Conservation (phyloP, 2,113 vertebrate species). For the Eptatretus burgeri region DNA sequence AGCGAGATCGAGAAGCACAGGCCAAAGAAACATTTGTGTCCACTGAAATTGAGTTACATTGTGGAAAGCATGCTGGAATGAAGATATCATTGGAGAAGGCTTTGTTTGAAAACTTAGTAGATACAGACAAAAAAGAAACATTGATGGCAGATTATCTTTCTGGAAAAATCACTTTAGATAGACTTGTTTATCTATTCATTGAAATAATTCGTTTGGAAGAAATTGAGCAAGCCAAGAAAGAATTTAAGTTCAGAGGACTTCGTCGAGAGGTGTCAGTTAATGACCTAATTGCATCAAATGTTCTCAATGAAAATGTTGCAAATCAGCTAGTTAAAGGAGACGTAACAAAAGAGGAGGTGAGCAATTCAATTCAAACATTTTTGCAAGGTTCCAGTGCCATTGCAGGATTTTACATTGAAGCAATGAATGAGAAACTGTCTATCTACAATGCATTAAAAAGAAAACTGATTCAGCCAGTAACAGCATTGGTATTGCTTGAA, state of each 20-base stretch:
- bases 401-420: slow-evolving; percentile 1
- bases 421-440: neutral
- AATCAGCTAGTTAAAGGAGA: neutral
- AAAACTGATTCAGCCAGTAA: neutral
- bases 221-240: slow-evolving; percentile 13
- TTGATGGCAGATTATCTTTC: slow-evolving; percentile 18
- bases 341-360: slow-evolving; percentile 35
- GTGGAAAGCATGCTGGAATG: too few species aligned
- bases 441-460: neutral
- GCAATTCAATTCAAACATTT: slow-evolving; percentile 11
- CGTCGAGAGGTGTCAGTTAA: slow-evolving; percentile 3
- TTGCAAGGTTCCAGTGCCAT: neutral
- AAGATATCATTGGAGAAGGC: slow-evolving; percentile 24
- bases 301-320: neutral
- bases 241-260: slow-evolving; percentile 5
- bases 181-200: slow-evolving; percentile 19
- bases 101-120: slow-evolving; percentile 23
- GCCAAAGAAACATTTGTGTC: too few species aligned
- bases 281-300: neutral
- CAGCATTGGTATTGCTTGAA: neutral
- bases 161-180: slow-evolving; percentile 17
- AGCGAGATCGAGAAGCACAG: too few species aligned
- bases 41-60: too few species aligned
- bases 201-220: slow-evolving; percentile 5
- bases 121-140: slow-evolving; percentile 25